Conservation (phyloP, 2,888 invertebrate species). For the Caenorhabditis angaria region DNA sequence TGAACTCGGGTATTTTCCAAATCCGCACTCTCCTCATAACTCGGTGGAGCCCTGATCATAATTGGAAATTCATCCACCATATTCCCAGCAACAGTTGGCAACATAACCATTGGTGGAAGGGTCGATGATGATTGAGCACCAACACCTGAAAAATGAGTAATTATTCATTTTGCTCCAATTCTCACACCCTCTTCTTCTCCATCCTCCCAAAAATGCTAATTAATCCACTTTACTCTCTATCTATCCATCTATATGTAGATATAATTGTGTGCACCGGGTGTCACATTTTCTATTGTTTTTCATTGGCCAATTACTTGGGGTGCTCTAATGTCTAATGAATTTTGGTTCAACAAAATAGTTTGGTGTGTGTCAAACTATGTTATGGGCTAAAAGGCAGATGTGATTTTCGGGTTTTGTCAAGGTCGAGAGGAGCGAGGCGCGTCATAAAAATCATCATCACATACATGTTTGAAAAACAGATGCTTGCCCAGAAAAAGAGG, state of each 20-base stretch:
- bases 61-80: constrained; percentile 7
- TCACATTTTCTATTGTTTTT: constrained; percentile 44
- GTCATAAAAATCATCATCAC: not conserved
- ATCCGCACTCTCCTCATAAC: constrained; percentile 32
- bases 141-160: constrained; percentile 3
- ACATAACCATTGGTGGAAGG: not conserved
- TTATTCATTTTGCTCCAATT: not conserved
- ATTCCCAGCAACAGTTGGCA: not conserved
- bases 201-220: constrained; percentile 20
- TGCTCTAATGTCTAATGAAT: too few species aligned
- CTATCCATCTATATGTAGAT: constrained; percentile 8
- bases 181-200: not conserved
- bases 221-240: constrained; percentile 43
- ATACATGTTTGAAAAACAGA: constrained; percentile 2
- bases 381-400: not conserved
- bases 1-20: constrained; percentile 34
- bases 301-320: too few species aligned
- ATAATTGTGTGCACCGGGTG: constrained; percentile 39
- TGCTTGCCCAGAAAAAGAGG: not conserved
- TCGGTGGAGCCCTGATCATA: constrained; percentile 15
- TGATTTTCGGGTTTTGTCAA: too few species aligned
- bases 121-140: not conserved
- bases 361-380: too few species aligned
- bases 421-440: constrained; percentile 1
- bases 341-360: too few species aligned